phyloP scores from a whole-genome alignment of 1,140 invertebrate species.

The Drosophila leontia region DNA sequence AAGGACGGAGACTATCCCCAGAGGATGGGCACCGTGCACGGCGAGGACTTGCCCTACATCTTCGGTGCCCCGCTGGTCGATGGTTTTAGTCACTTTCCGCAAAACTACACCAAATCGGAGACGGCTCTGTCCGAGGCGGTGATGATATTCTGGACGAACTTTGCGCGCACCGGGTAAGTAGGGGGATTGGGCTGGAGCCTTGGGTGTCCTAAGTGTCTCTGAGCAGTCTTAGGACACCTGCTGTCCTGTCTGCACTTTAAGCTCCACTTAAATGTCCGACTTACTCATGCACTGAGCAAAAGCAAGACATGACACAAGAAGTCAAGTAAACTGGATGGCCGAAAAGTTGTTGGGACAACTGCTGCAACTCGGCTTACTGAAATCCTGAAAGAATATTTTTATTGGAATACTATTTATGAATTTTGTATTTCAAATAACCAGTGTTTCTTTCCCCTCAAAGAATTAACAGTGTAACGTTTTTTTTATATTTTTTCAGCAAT shows the following conservation, averaged over 20 bases:
- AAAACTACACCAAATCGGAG: constrained; percentile 96
- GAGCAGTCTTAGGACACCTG: constrained; percentile 53
- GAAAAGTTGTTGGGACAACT: not conserved
- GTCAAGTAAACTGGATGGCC: not conserved
- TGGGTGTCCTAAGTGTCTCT: constrained; percentile 22
- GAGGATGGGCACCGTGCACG: constrained; percentile 94
- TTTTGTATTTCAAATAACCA: not conserved
- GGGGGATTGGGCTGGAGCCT: constrained; percentile 3
- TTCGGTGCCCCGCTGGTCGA: constrained; percentile 93
- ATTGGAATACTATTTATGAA: not conserved
- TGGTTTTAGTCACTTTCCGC: constrained; percentile 92
- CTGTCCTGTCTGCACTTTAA: constrained; percentile 36
- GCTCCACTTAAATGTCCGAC: constrained; percentile 28
- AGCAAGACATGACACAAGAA: not conserved
- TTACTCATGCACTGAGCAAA: constrained; percentile 22
- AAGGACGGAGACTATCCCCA: constrained; percentile 96
- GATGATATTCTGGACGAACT: constrained; percentile 98
- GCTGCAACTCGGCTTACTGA: not conserved
- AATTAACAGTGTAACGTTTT: not conserved
- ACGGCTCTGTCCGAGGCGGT: constrained; percentile 95
- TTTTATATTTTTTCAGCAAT: constrained; percentile 87
- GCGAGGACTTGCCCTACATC: constrained; percentile 96
- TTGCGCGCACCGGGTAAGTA: constrained; percentile 97
- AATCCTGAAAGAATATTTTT: too few species aligned
- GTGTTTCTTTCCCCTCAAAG: not conserved